A percentile compares a stretch with the other conserved stretches of the same genome.
These are phyloP conservation scores for Cataglyphis hispanica DNA, from an alignment of 1,140 invertebrate genomes.

Conservation along the genomic window DNA sequence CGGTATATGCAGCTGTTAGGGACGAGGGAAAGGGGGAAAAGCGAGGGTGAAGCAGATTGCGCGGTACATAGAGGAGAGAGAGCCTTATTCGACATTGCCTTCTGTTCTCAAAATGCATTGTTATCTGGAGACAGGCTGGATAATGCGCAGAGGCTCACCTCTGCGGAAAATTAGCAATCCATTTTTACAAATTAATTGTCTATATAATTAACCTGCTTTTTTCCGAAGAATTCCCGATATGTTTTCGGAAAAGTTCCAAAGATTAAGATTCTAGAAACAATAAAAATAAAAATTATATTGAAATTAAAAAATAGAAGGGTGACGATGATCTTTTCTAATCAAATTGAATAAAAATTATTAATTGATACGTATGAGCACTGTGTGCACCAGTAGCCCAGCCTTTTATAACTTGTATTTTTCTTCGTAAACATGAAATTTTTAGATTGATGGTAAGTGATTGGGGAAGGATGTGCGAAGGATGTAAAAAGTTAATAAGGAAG, in stretches of 20 bases:
- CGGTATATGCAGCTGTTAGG: constrained; percentile 47
- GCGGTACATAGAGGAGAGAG: constrained; percentile 10
- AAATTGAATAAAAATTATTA: background rate
- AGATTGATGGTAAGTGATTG: background rate
- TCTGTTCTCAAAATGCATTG: constrained; percentile 38
- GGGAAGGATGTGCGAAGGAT: background rate
- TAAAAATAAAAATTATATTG: background rate
- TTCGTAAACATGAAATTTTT: background rate
- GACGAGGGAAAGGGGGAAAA: constrained; percentile 54
- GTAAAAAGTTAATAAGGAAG: constrained; percentile 35
- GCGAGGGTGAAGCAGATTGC: constrained; percentile 57
- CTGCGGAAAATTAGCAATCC: background rate
- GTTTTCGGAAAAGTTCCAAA: background rate
- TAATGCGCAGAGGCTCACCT: constrained; percentile 2
- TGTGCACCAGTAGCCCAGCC: background rate
- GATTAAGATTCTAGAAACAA: background rate
- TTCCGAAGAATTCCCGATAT: background rate
- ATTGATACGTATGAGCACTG: background rate
- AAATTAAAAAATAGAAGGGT: background rate
- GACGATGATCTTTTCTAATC: background rate
- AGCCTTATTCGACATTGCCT: constrained; percentile 38
- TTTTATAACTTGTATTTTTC: background rate
- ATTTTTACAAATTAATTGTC: constrained; percentile 6
- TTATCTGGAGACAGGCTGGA: background rate
- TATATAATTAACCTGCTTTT: background rate